Evolutionary conservation across 2,113 vertebrate species (phyloP).

Genomic region (Phylloscopus whistleri): DNA sequence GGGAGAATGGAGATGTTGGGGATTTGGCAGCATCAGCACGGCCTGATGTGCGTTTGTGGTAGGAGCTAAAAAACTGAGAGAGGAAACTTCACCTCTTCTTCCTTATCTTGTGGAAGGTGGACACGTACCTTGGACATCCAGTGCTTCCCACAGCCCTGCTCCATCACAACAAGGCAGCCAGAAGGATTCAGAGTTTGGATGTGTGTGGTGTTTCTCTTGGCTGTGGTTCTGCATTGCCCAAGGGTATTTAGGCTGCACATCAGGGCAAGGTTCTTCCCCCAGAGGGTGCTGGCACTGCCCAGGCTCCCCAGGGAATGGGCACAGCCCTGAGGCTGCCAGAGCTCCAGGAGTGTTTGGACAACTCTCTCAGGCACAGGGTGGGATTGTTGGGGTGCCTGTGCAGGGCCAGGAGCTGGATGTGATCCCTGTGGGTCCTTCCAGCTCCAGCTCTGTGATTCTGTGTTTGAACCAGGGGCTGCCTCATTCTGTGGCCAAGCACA

Average conservation of each 20-base stretch:
- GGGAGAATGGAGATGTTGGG: not conserved
- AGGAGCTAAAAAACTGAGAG: not conserved
- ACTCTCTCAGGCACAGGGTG: no score
- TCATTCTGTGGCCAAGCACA: not conserved
- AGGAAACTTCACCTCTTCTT: not conserved
- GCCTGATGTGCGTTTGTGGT: accelerated
- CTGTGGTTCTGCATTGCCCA: not conserved
- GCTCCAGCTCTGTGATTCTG: not conserved
- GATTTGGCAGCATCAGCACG: accelerated
- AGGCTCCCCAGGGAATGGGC: no score
- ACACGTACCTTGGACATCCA: accelerated
- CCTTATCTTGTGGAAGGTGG: not conserved
- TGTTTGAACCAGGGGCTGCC: not conserved
- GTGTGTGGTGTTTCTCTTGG: accelerated
- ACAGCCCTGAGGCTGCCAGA: no score
- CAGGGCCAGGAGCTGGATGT: not conserved
- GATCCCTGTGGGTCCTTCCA: not conserved
- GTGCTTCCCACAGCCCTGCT: accelerated
- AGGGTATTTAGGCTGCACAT: not conserved
- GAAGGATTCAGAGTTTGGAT: not conserved
- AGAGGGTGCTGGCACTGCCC: no score
- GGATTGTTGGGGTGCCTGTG: not conserved
- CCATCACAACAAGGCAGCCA: accelerated
- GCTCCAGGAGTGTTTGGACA: no score
- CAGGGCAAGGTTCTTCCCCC: not conserved